These are phyloP conservation scores for Drosophila imparisetae DNA, from an alignment of 2,888 invertebrate species.

Conservation along the genomic window DNA sequence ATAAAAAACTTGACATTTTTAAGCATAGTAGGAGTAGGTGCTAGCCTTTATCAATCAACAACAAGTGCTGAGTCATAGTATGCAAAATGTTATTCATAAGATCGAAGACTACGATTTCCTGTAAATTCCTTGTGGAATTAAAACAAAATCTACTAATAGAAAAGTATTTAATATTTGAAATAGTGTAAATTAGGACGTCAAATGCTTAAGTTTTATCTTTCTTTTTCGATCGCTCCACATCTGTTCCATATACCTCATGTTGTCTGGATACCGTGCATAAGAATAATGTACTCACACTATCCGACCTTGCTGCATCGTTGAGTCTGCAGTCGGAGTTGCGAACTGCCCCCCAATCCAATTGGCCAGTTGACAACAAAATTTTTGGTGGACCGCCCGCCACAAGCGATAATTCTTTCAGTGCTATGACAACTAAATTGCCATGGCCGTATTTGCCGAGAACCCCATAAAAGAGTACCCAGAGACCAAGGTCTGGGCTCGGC, in stretches of 20 bases:
- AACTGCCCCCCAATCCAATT: constrained; percentile 54
- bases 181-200: neutral
- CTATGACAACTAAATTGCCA: constrained; percentile 84
- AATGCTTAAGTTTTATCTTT: neutral
- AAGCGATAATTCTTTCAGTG: constrained; percentile 83
- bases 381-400: constrained; percentile 81
- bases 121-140: neutral
- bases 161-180: neutral
- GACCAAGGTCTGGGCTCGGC: constrained; percentile 11
- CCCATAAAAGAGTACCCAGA: constrained; percentile 34
- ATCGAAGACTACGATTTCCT: neutral
- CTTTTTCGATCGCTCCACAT: neutral
- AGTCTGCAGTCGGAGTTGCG: constrained; percentile 18
- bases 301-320: constrained; percentile 56
- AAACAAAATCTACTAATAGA: neutral
- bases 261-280: constrained; percentile 19
- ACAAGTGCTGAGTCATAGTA: neutral
- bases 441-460: constrained; percentile 71
- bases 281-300: constrained; percentile 68
- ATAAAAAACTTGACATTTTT: neutral
- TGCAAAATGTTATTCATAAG: neutral
- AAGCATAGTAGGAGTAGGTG: rapidly evolving
- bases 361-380: constrained; percentile 83
- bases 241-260: constrained; percentile 40
- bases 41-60: neutral